These are phyloP conservation scores for Karalla daura DNA, from an alignment of 2,797 vertebrate species.

Conservation along the genomic window DNA sequence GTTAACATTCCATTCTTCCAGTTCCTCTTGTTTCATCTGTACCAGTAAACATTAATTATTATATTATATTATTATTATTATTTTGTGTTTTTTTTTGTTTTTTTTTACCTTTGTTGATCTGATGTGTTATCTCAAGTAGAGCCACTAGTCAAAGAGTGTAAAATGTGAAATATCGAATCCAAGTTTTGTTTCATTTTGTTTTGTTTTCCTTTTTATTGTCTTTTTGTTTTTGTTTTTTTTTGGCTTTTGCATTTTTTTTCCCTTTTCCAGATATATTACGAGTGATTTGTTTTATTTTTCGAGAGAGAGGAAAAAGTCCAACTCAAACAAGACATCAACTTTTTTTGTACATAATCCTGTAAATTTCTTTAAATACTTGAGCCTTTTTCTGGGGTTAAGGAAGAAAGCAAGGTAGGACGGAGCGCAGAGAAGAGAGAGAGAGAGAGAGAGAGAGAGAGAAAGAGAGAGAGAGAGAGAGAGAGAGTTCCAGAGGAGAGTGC, in stretches of 20 bases:
- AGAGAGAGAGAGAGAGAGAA: conserved; percentile 95
- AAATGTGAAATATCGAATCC: conserved; percentile 94
- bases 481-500: conserved; percentile 85
- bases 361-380: conserved; percentile 99
- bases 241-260: conserved; percentile 79
- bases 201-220: conserved; percentile 69
- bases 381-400: conserved; percentile 90
- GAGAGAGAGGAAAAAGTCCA: conserved; percentile 74
- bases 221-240: conserved; percentile 68
- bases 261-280: conserved; percentile 76
- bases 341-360: conserved; percentile 99
- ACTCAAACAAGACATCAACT: conserved; percentile 82
- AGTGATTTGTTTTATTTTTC: conserved; percentile 64
- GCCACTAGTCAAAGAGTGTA: conserved; percentile 94
- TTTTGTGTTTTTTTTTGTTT: conserved; percentile 67
- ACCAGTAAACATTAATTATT: conserved; percentile 95
- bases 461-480: conserved; percentile 87
- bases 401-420: conserved; percentile 74
- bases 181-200: conserved; percentile 81
- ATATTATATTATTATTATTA: conserved; percentile 83
- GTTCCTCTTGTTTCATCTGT: conserved; percentile 87
- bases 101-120: conserved; percentile 78
- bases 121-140: conserved; percentile 90
- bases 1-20: conserved; percentile 97
- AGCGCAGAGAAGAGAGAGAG: conserved; percentile 73